These are phyloP conservation scores for Heloderma charlesbogerti DNA, from an alignment of 2,113 vertebrate species.

Conservation along the genomic window DNA sequence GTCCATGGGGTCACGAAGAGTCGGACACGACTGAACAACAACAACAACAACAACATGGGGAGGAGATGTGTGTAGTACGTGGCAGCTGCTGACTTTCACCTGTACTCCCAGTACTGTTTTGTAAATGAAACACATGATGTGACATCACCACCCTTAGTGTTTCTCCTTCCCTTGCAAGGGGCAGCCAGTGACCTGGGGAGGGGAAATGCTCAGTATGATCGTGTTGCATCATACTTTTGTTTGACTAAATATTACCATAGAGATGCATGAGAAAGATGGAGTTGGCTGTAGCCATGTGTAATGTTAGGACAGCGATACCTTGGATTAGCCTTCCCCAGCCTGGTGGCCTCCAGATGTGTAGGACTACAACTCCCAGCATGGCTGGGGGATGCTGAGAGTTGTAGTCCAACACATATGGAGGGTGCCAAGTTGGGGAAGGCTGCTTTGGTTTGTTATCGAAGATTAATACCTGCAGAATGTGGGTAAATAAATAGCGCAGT, in stretches of 20 bases:
- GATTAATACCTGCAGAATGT: neutral
- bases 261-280: neutral
- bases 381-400: too few species aligned
- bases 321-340: too few species aligned
- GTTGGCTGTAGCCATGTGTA: neutral
- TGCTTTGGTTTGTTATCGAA: neutral
- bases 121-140: neutral
- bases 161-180: neutral
- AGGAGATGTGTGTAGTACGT: too few species aligned
- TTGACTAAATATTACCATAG: neutral
- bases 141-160: neutral
- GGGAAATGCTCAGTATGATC: neutral
- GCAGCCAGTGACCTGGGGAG: neutral
- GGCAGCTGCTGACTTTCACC: neutral
- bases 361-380: too few species aligned
- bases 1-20: too few species aligned
- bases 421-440: too few species aligned
- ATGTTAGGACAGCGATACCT: neutral
- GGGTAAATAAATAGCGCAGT: neutral
- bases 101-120: neutral
- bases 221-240: neutral
- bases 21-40: too few species aligned
- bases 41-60: too few species aligned
- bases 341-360: too few species aligned
- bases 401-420: too few species aligned